A percentile compares a stretch with the other conserved stretches of the same genome.
Conservation (phyloP, 2,888 invertebrate genomes). For the Hoplodrina ambigua region DNA sequence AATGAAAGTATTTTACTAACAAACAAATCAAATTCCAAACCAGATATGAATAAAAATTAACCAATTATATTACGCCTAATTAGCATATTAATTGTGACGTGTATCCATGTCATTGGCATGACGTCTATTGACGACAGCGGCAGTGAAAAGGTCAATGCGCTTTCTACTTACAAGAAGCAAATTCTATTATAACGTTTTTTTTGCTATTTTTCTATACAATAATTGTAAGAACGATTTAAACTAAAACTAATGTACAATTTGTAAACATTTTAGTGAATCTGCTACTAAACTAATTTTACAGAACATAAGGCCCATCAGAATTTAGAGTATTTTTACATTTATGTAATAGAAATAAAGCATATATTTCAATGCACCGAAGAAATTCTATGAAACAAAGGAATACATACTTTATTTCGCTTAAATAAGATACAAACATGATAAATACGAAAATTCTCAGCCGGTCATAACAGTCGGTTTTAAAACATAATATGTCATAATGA, state of each 20-base stretch:
- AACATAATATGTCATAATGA: slow-evolving; percentile 16
- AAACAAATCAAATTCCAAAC: not conserved
- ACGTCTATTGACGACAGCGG: not conserved
- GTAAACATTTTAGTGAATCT: slow-evolving; percentile 35
- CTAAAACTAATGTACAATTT: slow-evolving; percentile 27
- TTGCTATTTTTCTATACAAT: slow-evolving; percentile 3
- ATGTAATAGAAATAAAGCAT: slow-evolving; percentile 11
- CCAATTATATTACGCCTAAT: not conserved
- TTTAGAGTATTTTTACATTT: slow-evolving; percentile 3
- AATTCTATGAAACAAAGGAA: not conserved
- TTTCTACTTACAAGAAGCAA: not conserved
- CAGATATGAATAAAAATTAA: not conserved
- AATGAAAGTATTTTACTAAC: too few relatives aligned
- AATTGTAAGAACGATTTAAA: slow-evolving; percentile 3
- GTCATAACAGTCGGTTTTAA: slow-evolving; percentile 2
- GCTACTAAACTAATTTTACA: slow-evolving; percentile 8
- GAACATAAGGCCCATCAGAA: not conserved
- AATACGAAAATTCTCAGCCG: too few relatives aligned
- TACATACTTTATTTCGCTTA: slow-evolving; percentile 5
- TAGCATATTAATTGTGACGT: not conserved
- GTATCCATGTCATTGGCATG: not conserved
- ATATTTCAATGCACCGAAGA: not conserved
- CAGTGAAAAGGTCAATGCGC: not conserved
- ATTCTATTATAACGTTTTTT: not conserved
- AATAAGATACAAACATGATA: not conserved